Evolutionary conservation across 1,140 invertebrate species (phyloP), one percentile per base, ranked within the genome.

Genomic region (Euwallacea similis): DNA sequence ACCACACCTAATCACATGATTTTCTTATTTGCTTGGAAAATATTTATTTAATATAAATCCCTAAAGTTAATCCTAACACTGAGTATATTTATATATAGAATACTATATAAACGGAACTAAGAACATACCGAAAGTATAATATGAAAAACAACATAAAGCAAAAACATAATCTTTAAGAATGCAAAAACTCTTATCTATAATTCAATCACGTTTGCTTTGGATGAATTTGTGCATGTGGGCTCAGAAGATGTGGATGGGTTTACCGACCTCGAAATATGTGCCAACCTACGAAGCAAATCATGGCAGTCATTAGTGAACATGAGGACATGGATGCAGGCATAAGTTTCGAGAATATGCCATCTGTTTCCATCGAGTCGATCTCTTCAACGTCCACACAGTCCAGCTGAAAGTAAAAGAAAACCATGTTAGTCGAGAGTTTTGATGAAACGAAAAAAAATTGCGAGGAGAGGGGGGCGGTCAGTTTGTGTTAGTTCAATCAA

Each of bases 281-380:
- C 76, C 74, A 77, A 7, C 74, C 74, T 11, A 77, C 74, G 44
- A 76, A 74, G 50, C 74, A 80, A 58, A 83, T 79, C 58, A 83
- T 79, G 13, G 82, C 81, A 21, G 81, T 83, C 80, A 80, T 82
- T 15, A 83, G 67, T 3, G 81, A 78, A 41, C 79, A 73, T 61
- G 60, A 75, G 8, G 70, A 75, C 10, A 81, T 72, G 15, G 78
- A 74, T 10, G 73, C 74, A 47, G 82, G 81, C 13, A 81, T 76
- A 53, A 83, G 71, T 62, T 80, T 79, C 9, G 80, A 79, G 13
- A 81, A 76, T n/a, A 81, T 61, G 43, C 77, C 74, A 10, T 76
- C 73, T 50, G 74, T 67, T 16, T 69, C 47, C 15, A 42, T 41
- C 42, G n/a, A 7, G 42, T 64, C 42, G 11, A 50, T 11, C 42